A percentile compares a stretch with the other conserved stretches of the same genome.
Evolutionary conservation across 2,797 vertebrate species (phyloP).

Genomic region (Typhlichthys subterraneus): DNA sequence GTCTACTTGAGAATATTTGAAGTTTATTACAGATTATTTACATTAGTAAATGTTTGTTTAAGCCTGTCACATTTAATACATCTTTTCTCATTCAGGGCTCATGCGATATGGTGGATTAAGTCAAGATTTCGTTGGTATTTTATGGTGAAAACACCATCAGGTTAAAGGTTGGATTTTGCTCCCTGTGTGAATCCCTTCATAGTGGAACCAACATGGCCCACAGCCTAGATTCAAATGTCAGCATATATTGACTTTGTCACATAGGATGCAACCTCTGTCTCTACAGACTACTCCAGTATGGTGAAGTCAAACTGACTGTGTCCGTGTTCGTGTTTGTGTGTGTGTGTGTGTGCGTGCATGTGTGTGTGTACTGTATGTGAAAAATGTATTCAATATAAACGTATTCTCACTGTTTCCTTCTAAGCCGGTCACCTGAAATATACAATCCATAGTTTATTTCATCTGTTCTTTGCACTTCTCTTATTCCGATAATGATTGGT

Average conservation of each 20-base stretch:
- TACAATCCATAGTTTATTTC: too few relatives aligned
- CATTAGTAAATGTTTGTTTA: not conserved
- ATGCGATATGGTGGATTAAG: too few relatives aligned
- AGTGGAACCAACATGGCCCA: not conserved
- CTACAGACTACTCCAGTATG: not conserved
- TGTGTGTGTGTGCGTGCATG: not conserved
- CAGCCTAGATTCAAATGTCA: not conserved
- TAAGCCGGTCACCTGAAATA: too few relatives aligned
- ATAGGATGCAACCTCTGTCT: not conserved
- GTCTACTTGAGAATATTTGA: constrained; percentile 17
- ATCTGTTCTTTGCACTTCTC: constrained; percentile 1
- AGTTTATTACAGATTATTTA: constrained; percentile 22
- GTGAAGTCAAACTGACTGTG: not conserved
- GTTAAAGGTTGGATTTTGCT: not conserved
- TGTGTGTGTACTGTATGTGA: not conserved
- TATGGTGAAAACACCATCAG: not conserved
- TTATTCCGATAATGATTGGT: not conserved
- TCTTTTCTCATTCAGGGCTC: too few relatives aligned
- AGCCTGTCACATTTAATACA: too few relatives aligned
- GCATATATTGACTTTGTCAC: constrained; percentile 10
- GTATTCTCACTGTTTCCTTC: not conserved
- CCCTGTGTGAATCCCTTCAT: not conserved
- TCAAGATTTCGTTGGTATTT: not conserved
- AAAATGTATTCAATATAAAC: not conserved
- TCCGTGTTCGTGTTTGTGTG: not conserved